Evolutionary conservation across 2,888 invertebrate genomes (phyloP).

Genomic region (Xestia sexstrigata): DNA sequence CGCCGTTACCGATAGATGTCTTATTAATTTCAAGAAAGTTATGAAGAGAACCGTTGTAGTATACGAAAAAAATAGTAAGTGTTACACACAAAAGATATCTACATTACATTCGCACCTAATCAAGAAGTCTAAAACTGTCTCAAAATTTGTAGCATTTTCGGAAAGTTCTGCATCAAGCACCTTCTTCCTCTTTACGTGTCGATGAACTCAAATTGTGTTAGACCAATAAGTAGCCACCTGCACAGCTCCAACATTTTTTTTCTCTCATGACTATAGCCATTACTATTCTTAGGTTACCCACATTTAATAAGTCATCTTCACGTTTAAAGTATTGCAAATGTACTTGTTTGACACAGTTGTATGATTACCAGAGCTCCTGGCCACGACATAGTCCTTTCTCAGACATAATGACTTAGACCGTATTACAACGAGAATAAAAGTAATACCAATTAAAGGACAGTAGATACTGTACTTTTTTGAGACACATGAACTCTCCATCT

Average conservation of each 20-base stretch:
- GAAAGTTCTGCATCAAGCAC: neutral
- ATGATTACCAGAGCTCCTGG: neutral
- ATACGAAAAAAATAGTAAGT: slow-evolving; percentile 56
- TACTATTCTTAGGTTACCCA: neutral
- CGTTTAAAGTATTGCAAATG: neutral
- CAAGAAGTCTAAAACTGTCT: neutral
- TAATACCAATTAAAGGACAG: neutral
- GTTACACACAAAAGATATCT: neutral
- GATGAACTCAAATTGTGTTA: too few relatives aligned
- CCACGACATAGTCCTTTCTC: neutral
- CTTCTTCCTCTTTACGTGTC: too few relatives aligned
- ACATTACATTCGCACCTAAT: neutral
- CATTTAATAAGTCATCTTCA: neutral
- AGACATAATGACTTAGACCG: neutral
- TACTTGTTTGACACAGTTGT: neutral
- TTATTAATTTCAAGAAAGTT: slow-evolving; percentile 74
- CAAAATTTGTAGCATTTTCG: neutral
- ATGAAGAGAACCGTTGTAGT: slow-evolving; percentile 60
- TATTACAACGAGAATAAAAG: neutral
- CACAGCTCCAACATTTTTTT: too few relatives aligned
- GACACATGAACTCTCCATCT: neutral
- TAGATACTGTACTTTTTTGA: neutral
- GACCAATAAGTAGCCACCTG: too few relatives aligned
- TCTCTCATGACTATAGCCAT: neutral
- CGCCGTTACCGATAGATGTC: slow-evolving; percentile 74